Base-by-base conservation (phyloP, 2,113 vertebrate species). In the Trogon surrucura region DNA sequence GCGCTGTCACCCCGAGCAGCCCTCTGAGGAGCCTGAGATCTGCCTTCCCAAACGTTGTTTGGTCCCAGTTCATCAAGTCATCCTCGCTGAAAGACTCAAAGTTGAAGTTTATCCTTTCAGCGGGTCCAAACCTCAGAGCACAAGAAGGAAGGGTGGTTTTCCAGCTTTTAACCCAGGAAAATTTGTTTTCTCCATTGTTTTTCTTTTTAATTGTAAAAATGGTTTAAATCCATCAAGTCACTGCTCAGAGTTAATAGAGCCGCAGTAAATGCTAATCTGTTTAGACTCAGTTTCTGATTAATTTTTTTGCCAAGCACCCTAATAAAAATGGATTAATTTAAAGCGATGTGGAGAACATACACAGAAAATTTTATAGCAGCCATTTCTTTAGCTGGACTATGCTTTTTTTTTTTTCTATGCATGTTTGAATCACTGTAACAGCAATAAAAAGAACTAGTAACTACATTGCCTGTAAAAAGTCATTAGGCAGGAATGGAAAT, bases 241-340 rank as follows among this genome's bases (percentile, higher is more conserved):
- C 72, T 88, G 72, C 85, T 73, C 15, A 1, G 47, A 73, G 41
- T 88, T 89, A 36, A 83, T 58, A 64, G 86, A 60, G 14, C 64
- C 69, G 73, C 73, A 87, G 79, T 94, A 95, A 96, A 91, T 78
- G 62, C 77, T 87, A 69, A 62, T 85, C 57, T 92, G 48, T 81
- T 95, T 91, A 86, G 83, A 72, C 61, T 89, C 61, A 27, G 78
- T 91, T 95, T 94, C 65, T 1, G 20, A 82, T 77, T 69, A 91
- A 70, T 73, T 93, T 77, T 84, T 94, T 75, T 79, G 89, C 94
- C 94, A 95, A 96, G 71, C 41, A 44, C 58, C 25, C 38, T 64
- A 90, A 91, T 96, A 95, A 95, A 96, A 96, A 62, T 41, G 34
- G 88, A 90, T 96, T 94, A 66, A 96, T 94, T 80, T 88, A 93